Evolutionary conservation across 2,888 invertebrate species (phyloP).

Genomic region (Orchesellides sinensis): DNA sequence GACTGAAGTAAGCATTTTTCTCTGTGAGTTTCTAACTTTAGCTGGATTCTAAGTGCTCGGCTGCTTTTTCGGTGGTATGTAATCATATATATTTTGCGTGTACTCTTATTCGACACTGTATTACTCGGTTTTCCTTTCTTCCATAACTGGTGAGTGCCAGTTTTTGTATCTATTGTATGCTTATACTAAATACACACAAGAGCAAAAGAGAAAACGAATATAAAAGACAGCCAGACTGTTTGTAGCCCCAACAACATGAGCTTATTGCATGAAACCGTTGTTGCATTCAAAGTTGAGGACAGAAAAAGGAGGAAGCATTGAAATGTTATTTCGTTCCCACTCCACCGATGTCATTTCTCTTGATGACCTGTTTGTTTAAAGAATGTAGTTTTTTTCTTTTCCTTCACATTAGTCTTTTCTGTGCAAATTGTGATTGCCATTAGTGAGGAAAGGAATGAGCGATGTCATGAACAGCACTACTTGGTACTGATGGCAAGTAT

Average conservation of each 20-base stretch:
- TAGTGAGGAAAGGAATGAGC: slow-evolving; percentile 59
- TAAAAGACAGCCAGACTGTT: not conserved
- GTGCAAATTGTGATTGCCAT: slow-evolving; percentile 67
- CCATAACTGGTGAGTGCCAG: slow-evolving; percentile 4
- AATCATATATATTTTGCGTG: not conserved
- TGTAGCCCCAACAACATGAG: not conserved
- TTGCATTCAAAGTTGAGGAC: not conserved
- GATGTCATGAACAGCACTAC: slow-evolving; percentile 60
- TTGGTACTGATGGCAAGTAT: slow-evolving; percentile 56
- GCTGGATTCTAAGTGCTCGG: slow-evolving; percentile 29
- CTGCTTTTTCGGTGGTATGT: slow-evolving; percentile 23
- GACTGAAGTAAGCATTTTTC: slow-evolving; percentile 63
- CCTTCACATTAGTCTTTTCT: slow-evolving; percentile 54
- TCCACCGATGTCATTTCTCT: slow-evolving; percentile 48
- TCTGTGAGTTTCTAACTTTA: slow-evolving; percentile 38
- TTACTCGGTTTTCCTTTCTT: not conserved
- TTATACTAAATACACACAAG: not conserved
- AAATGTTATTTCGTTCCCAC: slow-evolving; percentile 46
- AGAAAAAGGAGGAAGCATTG: slow-evolving; percentile 30
- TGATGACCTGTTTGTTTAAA: slow-evolving; percentile 66
- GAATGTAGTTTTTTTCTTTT: slow-evolving; percentile 45
- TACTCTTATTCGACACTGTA: not conserved
- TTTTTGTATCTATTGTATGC: not conserved
- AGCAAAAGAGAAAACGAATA: not conserved
- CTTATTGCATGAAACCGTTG: not conserved